Base-by-base conservation (phyloP, 2,797 vertebrate genomes). In the Acipenser oxyrinchus region DNA sequence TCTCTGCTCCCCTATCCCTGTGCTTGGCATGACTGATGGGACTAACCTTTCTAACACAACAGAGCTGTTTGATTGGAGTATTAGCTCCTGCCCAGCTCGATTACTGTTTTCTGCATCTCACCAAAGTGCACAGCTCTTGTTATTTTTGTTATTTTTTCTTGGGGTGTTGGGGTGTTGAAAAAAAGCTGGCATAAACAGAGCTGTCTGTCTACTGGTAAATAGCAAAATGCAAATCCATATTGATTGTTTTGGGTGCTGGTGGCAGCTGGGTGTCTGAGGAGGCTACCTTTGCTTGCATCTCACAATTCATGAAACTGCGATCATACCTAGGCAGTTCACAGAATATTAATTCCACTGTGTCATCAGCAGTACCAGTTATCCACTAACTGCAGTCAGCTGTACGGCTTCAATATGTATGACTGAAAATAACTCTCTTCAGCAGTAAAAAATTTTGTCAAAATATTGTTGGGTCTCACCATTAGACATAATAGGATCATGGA, bases 171-270 rank as follows among this genome's bases (percentile, higher is more conserved):
- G n/a, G n/a, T n/a, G 23, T 23, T 1, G 5, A 37, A 37, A 37
- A 37, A 37, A 37, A 37, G 37, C 37, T 83, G 84, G 79, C 83
- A 84, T 88, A 88, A 90, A 90, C 84, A 89, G 71, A 79, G 84
- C 4, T 10, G 53, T 63, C 4, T 10, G 53, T 63, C 51, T 55
- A 6, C 48, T 48, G 82, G 89, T 88, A 92, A 92, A 92, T 92
- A 90, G 81, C 90, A 92, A 89, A 77, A 88, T 92, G 90, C 89
- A 91, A 91, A 91, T 91, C 87, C 66, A 74, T 77, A 92, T 92
- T 84, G 89, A 92, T 92, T 92, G 90, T 92, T 92, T 90, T 37
- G 90, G 87, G 88, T 85, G 87, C 82, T 86, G 80, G 73, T 78
- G 86, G 81, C 87, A 85, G 86, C 85, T 82, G 78, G 74, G 71